Evolutionary conservation across 2,888 invertebrate genomes (phyloP).

Genomic region (Agrotis exclamationis): DNA sequence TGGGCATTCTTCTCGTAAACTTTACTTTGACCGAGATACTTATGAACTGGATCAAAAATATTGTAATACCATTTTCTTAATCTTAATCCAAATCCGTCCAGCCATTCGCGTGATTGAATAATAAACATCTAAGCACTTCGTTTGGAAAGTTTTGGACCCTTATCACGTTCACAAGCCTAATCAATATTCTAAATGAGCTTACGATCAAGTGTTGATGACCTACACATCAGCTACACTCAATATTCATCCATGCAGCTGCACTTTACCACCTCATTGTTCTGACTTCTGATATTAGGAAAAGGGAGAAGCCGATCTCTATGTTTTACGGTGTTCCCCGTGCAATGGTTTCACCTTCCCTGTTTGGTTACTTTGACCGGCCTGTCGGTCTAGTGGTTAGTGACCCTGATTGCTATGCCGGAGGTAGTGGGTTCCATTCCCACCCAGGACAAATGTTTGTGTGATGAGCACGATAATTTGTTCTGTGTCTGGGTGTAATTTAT

Average conservation of each 20-base stretch:
- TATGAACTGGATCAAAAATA: not conserved
- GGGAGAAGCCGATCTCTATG: no score
- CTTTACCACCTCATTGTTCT: no score
- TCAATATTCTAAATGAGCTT: slow-evolving; percentile 46
- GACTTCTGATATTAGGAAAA: no score
- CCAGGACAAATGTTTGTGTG: no score
- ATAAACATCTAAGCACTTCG: slow-evolving; percentile 17
- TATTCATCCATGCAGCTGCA: slow-evolving; percentile 2
- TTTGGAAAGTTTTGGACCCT: slow-evolving; percentile 26
- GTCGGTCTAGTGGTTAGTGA: no score
- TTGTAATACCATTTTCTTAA: slow-evolving; percentile 1
- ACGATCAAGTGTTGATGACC: slow-evolving; percentile 47
- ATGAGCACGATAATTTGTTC: no score
- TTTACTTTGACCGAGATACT: not conserved
- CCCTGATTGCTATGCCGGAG: no score
- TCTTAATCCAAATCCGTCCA: not conserved
- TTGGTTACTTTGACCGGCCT: no score
- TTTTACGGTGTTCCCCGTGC: no score
- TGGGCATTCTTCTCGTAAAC: not conserved
- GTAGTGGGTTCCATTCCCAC: no score
- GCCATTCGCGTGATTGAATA: not conserved
- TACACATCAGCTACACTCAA: slow-evolving; percentile 3
- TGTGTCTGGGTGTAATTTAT: no score
- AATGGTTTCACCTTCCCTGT: no score
- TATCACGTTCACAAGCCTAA: slow-evolving; percentile 36